Percentiles rank a stretch among this genome's conserved stretches.
phyloP scores from a whole-genome alignment of 2,888 invertebrate species.

The Brassicogethes aeneus region DNA sequence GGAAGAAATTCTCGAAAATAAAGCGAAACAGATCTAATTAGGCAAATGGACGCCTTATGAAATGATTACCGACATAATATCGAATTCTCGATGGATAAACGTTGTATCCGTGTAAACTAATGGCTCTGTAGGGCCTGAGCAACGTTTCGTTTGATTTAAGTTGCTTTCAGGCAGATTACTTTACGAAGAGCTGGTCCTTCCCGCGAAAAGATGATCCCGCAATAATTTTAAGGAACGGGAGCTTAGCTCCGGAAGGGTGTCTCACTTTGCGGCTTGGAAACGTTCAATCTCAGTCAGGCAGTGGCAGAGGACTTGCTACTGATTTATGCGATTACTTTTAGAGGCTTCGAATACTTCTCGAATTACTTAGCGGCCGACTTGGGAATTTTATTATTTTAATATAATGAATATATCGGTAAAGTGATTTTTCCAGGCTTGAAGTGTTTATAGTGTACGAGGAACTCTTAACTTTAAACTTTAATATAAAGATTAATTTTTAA shows the following conservation, averaged over 20 bases:
- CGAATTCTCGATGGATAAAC: conserved; percentile 11
- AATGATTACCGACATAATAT: background rate
- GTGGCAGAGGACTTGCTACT: no score
- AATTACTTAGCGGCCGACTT: no score
- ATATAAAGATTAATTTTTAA: no score
- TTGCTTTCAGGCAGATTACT: conserved; percentile 32
- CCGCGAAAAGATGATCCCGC: conserved; percentile 25
- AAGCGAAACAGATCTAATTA: no score
- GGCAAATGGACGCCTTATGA: background rate
- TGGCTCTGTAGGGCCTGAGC: conserved; percentile 16
- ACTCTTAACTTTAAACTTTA: no score
- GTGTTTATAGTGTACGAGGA: no score
- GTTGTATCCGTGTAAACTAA: conserved; percentile 20
- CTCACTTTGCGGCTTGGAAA: conserved; percentile 29
- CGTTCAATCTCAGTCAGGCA: conserved; percentile 29
- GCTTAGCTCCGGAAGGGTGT: conserved; percentile 8
- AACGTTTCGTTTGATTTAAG: conserved; percentile 31
- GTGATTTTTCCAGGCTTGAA: no score
- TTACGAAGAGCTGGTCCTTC: conserved; percentile 14
- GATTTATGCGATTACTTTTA: no score
- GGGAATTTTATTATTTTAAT: no score
- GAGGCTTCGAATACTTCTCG: no score
- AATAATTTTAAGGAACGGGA: conserved; percentile 26
- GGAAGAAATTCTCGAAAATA: no score
- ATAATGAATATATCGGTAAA: no score